Conservation (phyloP, 2,113 vertebrate species). For the Physeter macrocephalus region DNA sequence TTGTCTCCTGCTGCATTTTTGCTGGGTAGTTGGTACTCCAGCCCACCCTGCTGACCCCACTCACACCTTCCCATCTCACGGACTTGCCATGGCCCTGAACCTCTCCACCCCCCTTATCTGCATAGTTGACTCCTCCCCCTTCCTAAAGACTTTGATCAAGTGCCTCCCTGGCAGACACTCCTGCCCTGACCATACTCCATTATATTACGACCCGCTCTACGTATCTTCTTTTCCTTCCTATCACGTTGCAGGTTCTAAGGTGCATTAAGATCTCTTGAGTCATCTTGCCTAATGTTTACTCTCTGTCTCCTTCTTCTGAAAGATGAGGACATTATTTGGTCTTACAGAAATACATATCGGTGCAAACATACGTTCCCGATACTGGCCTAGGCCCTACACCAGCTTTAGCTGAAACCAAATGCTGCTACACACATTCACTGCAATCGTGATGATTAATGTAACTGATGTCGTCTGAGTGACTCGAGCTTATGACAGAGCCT, state of each 20-base stretch:
- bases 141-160: background rate
- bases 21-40: background rate
- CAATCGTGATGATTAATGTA: background rate
- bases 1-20: background rate
- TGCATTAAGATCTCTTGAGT: background rate
- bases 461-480: background rate
- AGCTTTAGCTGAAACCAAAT: background rate
- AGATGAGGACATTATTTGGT: background rate
- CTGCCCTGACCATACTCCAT: background rate
- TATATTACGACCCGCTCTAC: rapidly evolving
- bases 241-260: rapidly evolving
- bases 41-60: rapidly evolving
- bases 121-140: background rate
- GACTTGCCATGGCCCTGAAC: background rate
- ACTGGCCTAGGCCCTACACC: rapidly evolving
- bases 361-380: background rate
- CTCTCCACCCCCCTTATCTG: background rate
- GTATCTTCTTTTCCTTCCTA: background rate
- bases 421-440: rapidly evolving
- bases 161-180: background rate
- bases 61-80: rapidly evolving
- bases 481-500: background rate
- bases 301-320: background rate
- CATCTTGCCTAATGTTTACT: background rate
- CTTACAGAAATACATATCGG: no score